Evolutionary conservation across 2,113 vertebrate species (phyloP).

Genomic region (Erythrocercus mccallii): DNA sequence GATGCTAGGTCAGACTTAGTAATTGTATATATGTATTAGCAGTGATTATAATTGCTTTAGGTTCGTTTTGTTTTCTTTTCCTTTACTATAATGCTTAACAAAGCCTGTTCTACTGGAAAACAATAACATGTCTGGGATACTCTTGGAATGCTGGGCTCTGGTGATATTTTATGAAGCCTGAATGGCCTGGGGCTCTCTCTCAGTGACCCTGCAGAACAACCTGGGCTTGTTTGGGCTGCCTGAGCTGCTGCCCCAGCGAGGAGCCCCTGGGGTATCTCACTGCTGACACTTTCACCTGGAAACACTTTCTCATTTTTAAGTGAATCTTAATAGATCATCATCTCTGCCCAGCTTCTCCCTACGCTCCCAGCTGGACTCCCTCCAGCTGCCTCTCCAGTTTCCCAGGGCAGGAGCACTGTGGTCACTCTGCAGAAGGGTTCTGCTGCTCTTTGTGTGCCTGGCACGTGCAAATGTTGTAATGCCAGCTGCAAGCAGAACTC

Average conservation of each 20-base stretch:
- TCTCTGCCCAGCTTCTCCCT: not conserved
- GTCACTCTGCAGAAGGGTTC: not conserved
- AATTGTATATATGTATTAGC: not conserved
- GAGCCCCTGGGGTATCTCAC: rapidly evolving
- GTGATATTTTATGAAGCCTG: not conserved
- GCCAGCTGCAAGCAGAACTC: not conserved
- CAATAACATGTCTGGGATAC: not conserved
- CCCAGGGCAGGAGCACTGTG: rapidly evolving
- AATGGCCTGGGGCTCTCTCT: not conserved
- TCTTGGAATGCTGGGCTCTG: not conserved
- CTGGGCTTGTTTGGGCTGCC: not conserved
- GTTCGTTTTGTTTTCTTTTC: no score
- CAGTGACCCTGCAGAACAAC: not conserved
- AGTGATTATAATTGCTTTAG: not conserved
- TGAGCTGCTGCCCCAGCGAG: not conserved
- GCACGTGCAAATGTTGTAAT: rapidly evolving
- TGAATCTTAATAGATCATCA: not conserved
- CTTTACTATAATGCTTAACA: not conserved
- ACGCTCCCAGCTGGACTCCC: not conserved
- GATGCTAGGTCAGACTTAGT: not conserved
- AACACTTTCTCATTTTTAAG: not conserved
- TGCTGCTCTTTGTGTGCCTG: not conserved
- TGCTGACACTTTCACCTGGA: not conserved
- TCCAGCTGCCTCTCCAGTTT: not conserved
- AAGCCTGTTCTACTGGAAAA: not conserved